Percentiles rank a stretch among this genome's conserved stretches.
Conservation (phyloP, 2,797 vertebrate species). For the Chrysocyon brachyurus region DNA sequence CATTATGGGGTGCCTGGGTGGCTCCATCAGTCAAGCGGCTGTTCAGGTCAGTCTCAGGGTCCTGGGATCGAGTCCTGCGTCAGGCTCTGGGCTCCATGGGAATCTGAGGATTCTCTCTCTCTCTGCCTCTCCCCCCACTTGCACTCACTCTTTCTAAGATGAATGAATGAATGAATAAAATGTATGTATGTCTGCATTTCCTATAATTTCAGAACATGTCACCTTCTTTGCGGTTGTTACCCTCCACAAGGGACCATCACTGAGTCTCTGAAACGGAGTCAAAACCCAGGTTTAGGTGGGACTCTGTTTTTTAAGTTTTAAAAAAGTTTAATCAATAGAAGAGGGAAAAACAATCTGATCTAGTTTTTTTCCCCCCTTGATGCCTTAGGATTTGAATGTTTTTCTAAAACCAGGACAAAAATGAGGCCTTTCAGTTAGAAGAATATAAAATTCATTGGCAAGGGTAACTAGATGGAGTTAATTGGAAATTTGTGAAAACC, state of each 20-base stretch:
- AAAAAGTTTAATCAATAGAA: not conserved
- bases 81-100: not conserved
- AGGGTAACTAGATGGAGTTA: not conserved
- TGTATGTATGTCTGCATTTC: not conserved
- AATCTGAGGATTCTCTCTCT: not conserved
- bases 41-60: not conserved
- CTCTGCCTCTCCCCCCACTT: not conserved
- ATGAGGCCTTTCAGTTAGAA: not conserved
- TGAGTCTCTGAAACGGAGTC: not conserved
- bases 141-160: not conserved
- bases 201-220: not conserved
- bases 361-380: not conserved
- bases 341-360: not conserved
- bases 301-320: constrained; percentile 9
- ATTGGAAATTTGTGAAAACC: not conserved
- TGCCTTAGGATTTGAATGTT: constrained; percentile 23
- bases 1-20: not conserved
- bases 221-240: not conserved
- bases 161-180: not conserved
- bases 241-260: not conserved
- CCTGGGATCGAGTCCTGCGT: not conserved
- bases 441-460: not conserved
- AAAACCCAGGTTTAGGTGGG: not conserved
- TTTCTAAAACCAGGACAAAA: constrained; percentile 13
- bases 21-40: not conserved